Evolutionary conservation across 2,888 invertebrate species (phyloP).

Genomic region (Disparrhopalites patrizii): DNA sequence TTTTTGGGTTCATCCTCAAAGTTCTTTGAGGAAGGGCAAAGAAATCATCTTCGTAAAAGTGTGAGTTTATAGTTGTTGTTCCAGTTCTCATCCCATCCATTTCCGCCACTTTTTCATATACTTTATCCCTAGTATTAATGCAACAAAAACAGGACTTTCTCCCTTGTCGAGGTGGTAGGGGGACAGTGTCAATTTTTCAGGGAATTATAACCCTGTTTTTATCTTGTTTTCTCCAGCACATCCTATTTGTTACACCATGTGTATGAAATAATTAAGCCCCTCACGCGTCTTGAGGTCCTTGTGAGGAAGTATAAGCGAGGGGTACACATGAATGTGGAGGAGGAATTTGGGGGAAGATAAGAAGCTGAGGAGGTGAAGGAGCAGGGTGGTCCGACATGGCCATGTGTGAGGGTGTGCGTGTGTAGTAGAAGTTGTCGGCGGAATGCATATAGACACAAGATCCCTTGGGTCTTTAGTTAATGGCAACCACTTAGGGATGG

Average conservation of each 20-base stretch:
- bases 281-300: too few species aligned
- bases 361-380: not conserved
- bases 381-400: too few species aligned
- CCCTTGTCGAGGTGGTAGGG: too few species aligned
- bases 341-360: not conserved
- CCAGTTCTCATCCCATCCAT: too few species aligned
- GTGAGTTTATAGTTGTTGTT: too few species aligned
- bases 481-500: conserved; percentile 38
- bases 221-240: not conserved
- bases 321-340: too few species aligned
- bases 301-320: too few species aligned
- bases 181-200: not conserved
- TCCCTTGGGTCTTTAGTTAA: conserved; percentile 34
- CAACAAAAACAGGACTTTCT: not conserved
- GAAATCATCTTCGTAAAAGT: too few species aligned
- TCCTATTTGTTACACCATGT: not conserved
- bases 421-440: not conserved
- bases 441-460: conserved; percentile 6
- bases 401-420: not conserved
- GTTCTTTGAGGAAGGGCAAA: too few species aligned
- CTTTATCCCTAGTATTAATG: not conserved
- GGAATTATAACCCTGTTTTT: not conserved
- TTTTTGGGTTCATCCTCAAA: too few species aligned
- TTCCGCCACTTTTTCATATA: not conserved
- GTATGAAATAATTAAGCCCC: too few species aligned